These are phyloP conservation scores for Carassius carassius DNA, from an alignment of 2,113 vertebrate genomes.

Conservation along the genomic window DNA sequence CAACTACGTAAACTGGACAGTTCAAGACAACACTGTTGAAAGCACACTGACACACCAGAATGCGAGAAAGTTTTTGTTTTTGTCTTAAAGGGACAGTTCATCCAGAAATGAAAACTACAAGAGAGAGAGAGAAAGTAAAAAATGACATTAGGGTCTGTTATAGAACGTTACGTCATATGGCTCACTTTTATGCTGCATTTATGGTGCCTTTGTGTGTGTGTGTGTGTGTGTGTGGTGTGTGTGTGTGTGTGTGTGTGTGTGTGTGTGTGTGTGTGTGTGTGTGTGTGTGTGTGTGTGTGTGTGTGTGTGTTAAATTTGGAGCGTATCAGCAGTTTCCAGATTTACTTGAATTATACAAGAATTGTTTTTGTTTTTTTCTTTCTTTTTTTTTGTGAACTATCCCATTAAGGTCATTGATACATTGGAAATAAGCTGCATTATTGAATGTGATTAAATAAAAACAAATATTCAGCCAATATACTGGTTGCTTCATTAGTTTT, in stretches of 20 bases:
- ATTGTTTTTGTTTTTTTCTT: not conserved
- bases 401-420: slow-evolving; percentile 28
- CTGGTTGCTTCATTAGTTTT: slow-evolving; percentile 25
- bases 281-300: too few species aligned
- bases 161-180: not conserved
- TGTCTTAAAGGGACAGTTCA: not conserved
- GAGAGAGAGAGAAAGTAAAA: not conserved
- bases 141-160: not conserved
- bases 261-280: too few species aligned
- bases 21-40: not conserved
- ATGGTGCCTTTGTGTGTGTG: not conserved
- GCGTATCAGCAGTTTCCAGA: not conserved
- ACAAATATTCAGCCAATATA: not conserved
- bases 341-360: not conserved
- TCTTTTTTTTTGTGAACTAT: not conserved
- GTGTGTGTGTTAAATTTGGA: too few species aligned
- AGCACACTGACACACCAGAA: not conserved
- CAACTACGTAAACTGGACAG: slow-evolving; percentile 4
- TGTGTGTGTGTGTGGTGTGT: too few species aligned
- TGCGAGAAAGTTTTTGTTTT: not conserved
- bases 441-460: slow-evolving; percentile 8
- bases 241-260: too few species aligned
- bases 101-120: not conserved
- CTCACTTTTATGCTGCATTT: not conserved
- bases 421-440: not conserved